Percentiles rank a stretch among this genome's conserved stretches.
These are phyloP conservation scores for Drosophila seclusa DNA, from an alignment of 2,888 invertebrate species.

Conservation along the genomic window DNA sequence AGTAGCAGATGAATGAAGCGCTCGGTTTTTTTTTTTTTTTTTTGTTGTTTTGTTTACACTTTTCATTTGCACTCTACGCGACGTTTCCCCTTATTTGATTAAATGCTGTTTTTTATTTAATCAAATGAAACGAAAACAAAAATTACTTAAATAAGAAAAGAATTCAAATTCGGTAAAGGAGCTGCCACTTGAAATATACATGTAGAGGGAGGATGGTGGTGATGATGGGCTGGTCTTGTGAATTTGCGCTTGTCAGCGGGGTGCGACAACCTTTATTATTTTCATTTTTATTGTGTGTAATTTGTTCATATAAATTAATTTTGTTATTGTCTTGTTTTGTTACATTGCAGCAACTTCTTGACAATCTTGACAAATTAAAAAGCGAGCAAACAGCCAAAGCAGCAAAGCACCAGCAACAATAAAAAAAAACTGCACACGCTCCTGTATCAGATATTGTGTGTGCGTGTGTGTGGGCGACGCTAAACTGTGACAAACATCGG, in stretches of 20 bases:
- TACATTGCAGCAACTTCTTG: constrained; percentile 33
- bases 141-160: too few relatives aligned
- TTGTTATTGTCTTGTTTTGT: constrained; percentile 11
- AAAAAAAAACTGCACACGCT: constrained; percentile 39
- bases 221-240: background rate
- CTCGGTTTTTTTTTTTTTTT: constrained; percentile 24
- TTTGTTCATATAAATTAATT: constrained; percentile 7
- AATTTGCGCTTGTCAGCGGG: constrained; percentile 22
- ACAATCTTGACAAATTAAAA: constrained; percentile 53
- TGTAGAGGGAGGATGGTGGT: background rate
- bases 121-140: constrained; percentile 58
- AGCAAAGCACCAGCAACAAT: constrained; percentile 8
- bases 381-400: constrained; percentile 31
- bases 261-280: constrained; percentile 47
- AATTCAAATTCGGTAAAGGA: constrained; percentile 26
- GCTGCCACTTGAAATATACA: background rate
- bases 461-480: constrained; percentile 20
- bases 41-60: constrained; percentile 51
- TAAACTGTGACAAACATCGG: constrained; percentile 16
- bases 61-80: constrained; percentile 49
- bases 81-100: constrained; percentile 57
- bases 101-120: constrained; percentile 72
- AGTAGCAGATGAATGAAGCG: constrained; percentile 35
- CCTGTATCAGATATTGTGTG: constrained; percentile 13
- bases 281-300: constrained; percentile 5